Conservation (phyloP, 2,888 invertebrate genomes). For the Polymixis flavicincta region DNA sequence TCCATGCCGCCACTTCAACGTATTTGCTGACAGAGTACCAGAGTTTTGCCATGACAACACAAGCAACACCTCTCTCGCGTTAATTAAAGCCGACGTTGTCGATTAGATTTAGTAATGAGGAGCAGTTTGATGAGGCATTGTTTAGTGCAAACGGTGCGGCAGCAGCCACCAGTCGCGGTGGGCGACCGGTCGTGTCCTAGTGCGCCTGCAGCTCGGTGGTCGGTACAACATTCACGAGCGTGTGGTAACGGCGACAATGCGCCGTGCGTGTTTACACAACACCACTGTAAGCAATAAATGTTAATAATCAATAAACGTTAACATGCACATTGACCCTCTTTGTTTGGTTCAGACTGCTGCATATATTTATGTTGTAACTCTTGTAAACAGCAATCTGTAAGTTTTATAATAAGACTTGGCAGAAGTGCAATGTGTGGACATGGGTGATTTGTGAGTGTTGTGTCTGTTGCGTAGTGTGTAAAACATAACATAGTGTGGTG, state of each 20-base stretch:
- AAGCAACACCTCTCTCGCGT: constrained; percentile 16
- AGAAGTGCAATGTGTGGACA: constrained; percentile 7
- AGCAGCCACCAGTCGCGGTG: background rate
- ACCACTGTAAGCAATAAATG: constrained; percentile 1
- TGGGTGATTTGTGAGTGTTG: background rate
- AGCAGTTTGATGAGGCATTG: constrained; percentile 21
- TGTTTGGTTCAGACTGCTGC: constrained; percentile 14
- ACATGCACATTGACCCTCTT: constrained; percentile 17
- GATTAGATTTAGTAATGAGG: constrained; percentile 11
- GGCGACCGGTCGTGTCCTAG: background rate
- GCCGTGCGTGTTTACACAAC: constrained; percentile 37
- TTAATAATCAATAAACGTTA: constrained; percentile 20
- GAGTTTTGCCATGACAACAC: background rate
- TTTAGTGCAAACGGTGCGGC: constrained; percentile 12
- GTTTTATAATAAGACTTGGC: constrained; percentile 43
- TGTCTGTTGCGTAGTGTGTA: background rate
- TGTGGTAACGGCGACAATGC: background rate
- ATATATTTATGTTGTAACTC: constrained; percentile 21
- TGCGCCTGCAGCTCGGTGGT: background rate
- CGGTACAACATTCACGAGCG: background rate
- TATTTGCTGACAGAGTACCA: background rate
- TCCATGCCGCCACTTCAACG: background rate
- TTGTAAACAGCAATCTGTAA: constrained; percentile 3
- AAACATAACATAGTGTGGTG: background rate
- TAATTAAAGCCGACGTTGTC: constrained; percentile 23